Percentiles rank a stretch among this genome's conserved stretches.
These are phyloP conservation scores for Sula dactylatra DNA, from an alignment of 2,113 vertebrate genomes.

Conservation along the genomic window DNA sequence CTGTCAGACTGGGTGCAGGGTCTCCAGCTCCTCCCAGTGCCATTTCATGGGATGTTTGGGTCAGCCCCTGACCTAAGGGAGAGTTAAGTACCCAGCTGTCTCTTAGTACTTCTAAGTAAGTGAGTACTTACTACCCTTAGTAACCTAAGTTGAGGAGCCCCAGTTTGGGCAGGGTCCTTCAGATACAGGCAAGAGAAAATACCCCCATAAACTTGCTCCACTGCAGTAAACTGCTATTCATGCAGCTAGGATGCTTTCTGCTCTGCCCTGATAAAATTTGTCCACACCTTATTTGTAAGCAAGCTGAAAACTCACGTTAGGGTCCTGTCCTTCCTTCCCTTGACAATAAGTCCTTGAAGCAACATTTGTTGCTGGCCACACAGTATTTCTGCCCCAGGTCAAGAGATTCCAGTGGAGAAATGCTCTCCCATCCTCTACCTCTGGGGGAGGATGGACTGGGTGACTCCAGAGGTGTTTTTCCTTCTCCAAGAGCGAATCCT, in stretches of 20 bases:
- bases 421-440: background rate
- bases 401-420: background rate
- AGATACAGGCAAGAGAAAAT: accelerated
- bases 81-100: too few species aligned
- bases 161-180: background rate
- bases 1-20: background rate
- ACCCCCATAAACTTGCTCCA: accelerated
- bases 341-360: background rate
- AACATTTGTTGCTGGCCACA: background rate
- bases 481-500: background rate
- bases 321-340: background rate
- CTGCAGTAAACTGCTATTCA: background rate
- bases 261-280: background rate
- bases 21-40: background rate
- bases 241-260: background rate
- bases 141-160: too few species aligned
- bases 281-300: background rate
- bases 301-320: background rate
- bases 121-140: too few species aligned
- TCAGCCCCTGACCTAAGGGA: background rate
- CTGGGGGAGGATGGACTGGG: background rate
- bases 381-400: background rate
- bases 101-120: too few species aligned
- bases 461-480: background rate
- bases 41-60: background rate